Base-by-base conservation (phyloP, 2,888 invertebrate genomes). In the Rhimphoctona megacephalus region DNA sequence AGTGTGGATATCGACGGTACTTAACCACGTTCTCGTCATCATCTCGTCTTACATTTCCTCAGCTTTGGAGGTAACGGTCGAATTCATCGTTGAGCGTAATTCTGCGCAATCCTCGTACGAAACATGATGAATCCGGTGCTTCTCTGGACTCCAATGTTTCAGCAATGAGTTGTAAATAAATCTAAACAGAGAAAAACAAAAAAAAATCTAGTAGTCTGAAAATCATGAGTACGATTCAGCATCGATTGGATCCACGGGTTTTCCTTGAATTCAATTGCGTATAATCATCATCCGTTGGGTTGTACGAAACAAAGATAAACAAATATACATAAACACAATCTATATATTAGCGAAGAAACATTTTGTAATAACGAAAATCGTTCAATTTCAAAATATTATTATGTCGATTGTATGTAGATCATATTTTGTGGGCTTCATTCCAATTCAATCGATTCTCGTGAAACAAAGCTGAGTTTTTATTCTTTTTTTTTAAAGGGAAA, bases 101-200 rank as follows among this genome's bases (percentile, higher is more conserved):
- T n/a, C 22, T 49, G 9, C 80, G 80, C n/a, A 30, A 39, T 74
- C 9, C 22, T 43, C 46, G 33, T 36, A 66, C 49, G 25, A 43
- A 54, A 57, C 43, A 43, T 22, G 74, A 79, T 39, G 69, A 43
- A 57, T 78, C 64, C 49, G 67, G 43, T 76, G 61, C 25, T 67
- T 69, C 52, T 33, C 52, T 33, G 64, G 57, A 69, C 83, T 83
- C 72, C 80, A 54, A 83, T 70, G 64, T 76, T 84, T 81, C 78
- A 78, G 78, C 81, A 43, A 78, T 52, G 54, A 84, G 30, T 69
- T 86, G 84, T 86, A 86, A 86, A 86, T 86, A 86, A 81, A 67
- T 3, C 30, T 61, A 30, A 61, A 30, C 61, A 61, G 61, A 30
- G 11, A 61, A 22, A 49, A 67, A 67, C 7, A 49, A 39, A 61